phyloP scores from a whole-genome alignment of 2,113 vertebrate species.

The Herpailurus yagouaroundi region DNA sequence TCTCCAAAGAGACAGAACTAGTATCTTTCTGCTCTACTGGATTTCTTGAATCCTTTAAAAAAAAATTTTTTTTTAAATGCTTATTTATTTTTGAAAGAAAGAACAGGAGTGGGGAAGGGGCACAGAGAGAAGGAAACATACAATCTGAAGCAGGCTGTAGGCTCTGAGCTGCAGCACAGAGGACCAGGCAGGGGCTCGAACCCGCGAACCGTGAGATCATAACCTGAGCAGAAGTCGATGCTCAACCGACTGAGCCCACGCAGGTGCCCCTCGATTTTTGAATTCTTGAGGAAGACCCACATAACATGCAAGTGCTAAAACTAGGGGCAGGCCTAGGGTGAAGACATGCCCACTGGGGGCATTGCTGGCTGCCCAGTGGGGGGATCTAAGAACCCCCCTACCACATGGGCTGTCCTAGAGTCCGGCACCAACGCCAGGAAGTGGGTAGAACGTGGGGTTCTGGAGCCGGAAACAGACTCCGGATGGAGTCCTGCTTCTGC shows the following conservation, averaged over 20 bases:
- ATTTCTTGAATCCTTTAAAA: not conserved
- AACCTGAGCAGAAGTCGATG: too few relatives aligned
- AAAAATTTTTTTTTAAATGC: too few relatives aligned
- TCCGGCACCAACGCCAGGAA: not conserved
- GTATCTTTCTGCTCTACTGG: not conserved
- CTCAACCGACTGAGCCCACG: too few relatives aligned
- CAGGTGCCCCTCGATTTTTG: not conserved
- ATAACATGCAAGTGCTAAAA: not conserved
- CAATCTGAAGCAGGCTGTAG: too few relatives aligned
- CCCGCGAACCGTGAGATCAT: rapidly evolving
- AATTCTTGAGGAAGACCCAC: not conserved
- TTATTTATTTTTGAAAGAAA: too few relatives aligned
- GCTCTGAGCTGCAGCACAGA: too few relatives aligned
- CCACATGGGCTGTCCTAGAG: not conserved
- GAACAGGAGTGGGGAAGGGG: too few relatives aligned
- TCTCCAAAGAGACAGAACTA: not conserved
- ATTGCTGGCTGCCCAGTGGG: not conserved
- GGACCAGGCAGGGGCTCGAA: too few relatives aligned
- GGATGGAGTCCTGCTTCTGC: not conserved
- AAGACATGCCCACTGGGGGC: not conserved
- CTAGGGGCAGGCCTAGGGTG: not conserved
- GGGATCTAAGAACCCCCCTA: too few relatives aligned
- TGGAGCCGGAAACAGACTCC: not conserved
- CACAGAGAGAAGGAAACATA: too few relatives aligned
- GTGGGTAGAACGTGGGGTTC: not conserved